These are phyloP conservation scores for Pionites leucogaster DNA, from an alignment of 2,113 vertebrate species.

Conservation along the genomic window DNA sequence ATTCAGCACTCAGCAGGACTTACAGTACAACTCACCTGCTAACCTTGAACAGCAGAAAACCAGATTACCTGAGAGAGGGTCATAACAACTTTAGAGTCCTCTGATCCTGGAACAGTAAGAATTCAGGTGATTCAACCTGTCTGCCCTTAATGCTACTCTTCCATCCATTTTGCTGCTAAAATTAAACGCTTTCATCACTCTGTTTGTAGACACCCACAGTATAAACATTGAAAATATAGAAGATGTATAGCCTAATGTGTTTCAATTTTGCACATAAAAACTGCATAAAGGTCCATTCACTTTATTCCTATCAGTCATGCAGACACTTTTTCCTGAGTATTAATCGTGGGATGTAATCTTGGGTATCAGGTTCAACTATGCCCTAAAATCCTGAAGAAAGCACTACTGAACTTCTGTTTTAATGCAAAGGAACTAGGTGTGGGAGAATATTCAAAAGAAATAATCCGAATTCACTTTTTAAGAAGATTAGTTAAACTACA, in stretches of 20 bases:
- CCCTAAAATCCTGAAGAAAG: neutral
- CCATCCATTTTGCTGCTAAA: neutral
- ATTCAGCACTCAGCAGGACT: neutral
- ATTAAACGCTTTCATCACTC: neutral
- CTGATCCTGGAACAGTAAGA: neutral
- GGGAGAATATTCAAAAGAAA: neutral
- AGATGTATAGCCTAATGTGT: neutral
- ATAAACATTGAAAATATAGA: neutral
- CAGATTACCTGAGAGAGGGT: neutral
- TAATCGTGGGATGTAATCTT: neutral
- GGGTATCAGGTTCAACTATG: neutral
- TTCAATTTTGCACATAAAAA: neutral
- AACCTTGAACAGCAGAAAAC: neutral
- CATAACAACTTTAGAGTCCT: neutral
- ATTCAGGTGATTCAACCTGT: neutral
- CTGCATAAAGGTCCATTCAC: neutral
- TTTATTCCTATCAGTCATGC: neutral
- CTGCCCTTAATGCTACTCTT: neutral
- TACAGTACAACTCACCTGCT: neutral
- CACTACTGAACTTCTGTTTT: neutral
- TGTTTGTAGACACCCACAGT: neutral
- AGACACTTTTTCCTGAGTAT: neutral
- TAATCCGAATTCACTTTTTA: constrained; percentile 24
- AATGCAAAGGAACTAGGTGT: neutral
- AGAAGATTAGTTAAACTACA: constrained; percentile 49